Base-by-base conservation (phyloP, 1,140 invertebrate species). In the Pectinophora gossypiella region DNA sequence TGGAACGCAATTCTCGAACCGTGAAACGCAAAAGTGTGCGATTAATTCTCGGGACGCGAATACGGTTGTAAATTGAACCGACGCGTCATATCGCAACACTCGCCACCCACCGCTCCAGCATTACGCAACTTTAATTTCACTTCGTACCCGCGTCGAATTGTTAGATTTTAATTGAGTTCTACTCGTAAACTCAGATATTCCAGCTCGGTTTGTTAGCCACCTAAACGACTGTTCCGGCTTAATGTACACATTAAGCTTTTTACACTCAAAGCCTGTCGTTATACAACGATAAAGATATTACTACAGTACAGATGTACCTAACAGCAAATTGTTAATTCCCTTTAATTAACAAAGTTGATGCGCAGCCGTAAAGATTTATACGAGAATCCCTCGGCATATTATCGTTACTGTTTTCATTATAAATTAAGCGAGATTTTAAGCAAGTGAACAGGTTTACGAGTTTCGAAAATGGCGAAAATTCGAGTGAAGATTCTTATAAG, bases 251-350 rank as follows among this genome's bases (percentile, higher is more conserved):
- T 76, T 72, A 76, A 64, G 58, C 57, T 72, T 75, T 71, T 74
- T 78, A 75, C 61, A 64, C 59, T 21, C 46, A 44, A 51, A 57
- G 58, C 59, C 61, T 58, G 60, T 73, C 70, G 69, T 76, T 80
- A 75, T 78, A 66, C 67, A 59, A 68, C 70, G 52, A 68, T 84
- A 78, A 80, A 80, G 64, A 75, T 80, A 80, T 82, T 80, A 80
- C 27, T 52, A 35, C 32, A 46, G 66, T 72, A 68, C 74, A 78
- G 69, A 76, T 78, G 77, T 76, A 74, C 54, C 55, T 62, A 68
- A 77, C 61, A 56, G 69, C 60, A 73, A 78, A 83, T 77, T 80
- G 73, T 81, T 84, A 74, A 81, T 74, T 77, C 67, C 45, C 59
- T 64, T 79, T 81, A 81, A 79, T 76, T 72, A 64, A 63, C 54